phyloP scores from a whole-genome alignment of 2,888 invertebrate species.

The Lobophora halterata region DNA sequence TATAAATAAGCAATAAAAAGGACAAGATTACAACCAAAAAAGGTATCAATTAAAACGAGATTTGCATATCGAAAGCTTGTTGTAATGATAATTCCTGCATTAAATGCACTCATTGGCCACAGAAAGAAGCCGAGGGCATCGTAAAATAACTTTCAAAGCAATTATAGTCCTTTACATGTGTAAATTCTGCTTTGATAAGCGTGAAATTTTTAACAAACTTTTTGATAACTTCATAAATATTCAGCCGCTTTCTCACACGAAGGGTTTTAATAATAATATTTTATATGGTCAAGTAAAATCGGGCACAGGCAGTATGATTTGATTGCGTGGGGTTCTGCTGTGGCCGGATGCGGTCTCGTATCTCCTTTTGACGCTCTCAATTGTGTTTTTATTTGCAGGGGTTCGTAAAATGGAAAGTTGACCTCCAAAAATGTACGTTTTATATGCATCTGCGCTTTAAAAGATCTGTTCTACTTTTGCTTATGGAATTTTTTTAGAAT shows the following conservation, averaged over 20 bases:
- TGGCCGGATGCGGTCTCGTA: slow-evolving; percentile 45
- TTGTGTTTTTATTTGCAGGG: slow-evolving; percentile 54
- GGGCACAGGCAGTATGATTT: slow-evolving; percentile 38
- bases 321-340: slow-evolving; percentile 40
- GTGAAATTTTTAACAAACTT: slow-evolving; percentile 45
- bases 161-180: slow-evolving; percentile 54
- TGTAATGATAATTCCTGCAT: slow-evolving; percentile 44
- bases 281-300: slow-evolving; percentile 41
- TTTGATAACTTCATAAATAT: slow-evolving; percentile 66
- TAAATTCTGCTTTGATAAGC: slow-evolving; percentile 52
- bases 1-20: slow-evolving; percentile 32
- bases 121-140: slow-evolving; percentile 38
- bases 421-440: slow-evolving; percentile 37
- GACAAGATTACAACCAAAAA: slow-evolving; percentile 34
- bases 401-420: slow-evolving; percentile 65
- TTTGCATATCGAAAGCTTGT: slow-evolving; percentile 56
- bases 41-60: slow-evolving; percentile 36
- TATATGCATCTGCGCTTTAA: slow-evolving; percentile 27
- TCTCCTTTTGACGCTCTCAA: slow-evolving; percentile 53
- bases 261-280: slow-evolving; percentile 46
- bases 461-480: slow-evolving; percentile 25
- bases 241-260: slow-evolving; percentile 61
- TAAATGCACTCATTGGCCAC: slow-evolving; percentile 44
- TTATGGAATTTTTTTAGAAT: slow-evolving; percentile 32
- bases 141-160: slow-evolving; percentile 64